Evolutionary conservation across 92 coral and sea anemone species (phyloP).

Genomic region (Muricea muricata): DNA sequence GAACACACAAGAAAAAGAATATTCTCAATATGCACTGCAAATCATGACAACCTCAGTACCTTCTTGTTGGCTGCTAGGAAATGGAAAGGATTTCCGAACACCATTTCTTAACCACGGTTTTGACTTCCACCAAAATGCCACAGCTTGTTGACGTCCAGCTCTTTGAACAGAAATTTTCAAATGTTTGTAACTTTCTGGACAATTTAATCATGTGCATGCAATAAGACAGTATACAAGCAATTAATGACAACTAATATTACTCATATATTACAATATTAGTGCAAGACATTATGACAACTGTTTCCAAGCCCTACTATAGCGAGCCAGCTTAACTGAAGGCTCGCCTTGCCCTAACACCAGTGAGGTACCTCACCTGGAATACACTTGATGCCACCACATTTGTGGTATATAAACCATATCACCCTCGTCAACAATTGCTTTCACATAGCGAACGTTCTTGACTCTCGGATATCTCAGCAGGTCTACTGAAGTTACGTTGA

Average conservation of each 20-base stretch:
- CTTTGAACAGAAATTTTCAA: constrained; percentile 42
- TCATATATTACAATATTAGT: too few relatives aligned
- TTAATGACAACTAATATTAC: too few relatives aligned
- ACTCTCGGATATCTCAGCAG: constrained; percentile 86
- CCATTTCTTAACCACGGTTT: constrained; percentile 80
- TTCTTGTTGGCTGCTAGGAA: not conserved
- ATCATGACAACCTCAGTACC: too few relatives aligned
- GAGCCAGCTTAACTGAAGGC: too few relatives aligned
- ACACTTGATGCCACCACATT: constrained; percentile 99
- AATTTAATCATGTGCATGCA: too few relatives aligned
- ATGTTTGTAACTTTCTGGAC: too few relatives aligned
- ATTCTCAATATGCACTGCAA: too few relatives aligned
- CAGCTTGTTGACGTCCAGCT: constrained; percentile 88
- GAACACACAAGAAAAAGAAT: too few relatives aligned
- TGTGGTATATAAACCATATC: constrained; percentile 93
- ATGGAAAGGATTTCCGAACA: constrained; percentile 71
- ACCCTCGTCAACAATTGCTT: constrained; percentile 87
- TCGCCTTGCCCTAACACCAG: too few relatives aligned
- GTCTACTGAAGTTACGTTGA: constrained; percentile 87
- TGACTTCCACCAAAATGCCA: constrained; percentile 99
- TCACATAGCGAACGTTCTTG: constrained; percentile 78
- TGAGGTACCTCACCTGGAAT: constrained; percentile 73
- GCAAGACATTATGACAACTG: too few relatives aligned
- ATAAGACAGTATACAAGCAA: too few relatives aligned
- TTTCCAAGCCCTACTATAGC: too few relatives aligned